Conservation (phyloP, 2,797 vertebrate genomes). For the Chiroxiphia lanceolata region DNA sequence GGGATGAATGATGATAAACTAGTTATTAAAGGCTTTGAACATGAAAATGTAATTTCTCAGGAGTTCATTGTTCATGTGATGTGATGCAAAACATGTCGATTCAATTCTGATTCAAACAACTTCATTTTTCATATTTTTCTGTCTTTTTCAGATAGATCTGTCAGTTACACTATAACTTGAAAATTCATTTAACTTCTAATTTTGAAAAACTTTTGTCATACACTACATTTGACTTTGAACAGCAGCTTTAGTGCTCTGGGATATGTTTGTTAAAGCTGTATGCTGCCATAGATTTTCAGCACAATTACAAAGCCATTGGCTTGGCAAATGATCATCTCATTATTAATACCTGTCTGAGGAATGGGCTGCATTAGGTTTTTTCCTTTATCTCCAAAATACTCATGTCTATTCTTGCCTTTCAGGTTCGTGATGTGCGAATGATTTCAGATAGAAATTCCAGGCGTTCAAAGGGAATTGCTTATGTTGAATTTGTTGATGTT, state of each 20-base stretch:
- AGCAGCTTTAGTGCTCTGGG: neutral
- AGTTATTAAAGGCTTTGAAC: neutral
- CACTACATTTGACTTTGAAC: neutral
- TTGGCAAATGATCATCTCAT: neutral
- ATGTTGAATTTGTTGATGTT: constrained; percentile 96
- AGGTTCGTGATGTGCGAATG: constrained; percentile 97
- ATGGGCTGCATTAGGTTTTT: neutral
- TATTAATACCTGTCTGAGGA: neutral
- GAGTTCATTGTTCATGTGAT: neutral
- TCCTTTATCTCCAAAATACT: neutral
- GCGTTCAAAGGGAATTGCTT: constrained; percentile 96
- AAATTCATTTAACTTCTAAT: neutral
- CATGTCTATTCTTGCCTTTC: neutral
- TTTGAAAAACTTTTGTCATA: neutral
- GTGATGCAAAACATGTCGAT: neutral
- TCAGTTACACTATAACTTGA: neutral
- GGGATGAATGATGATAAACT: neutral
- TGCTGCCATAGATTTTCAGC: neutral
- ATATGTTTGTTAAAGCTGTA: neutral
- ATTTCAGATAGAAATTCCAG: constrained; percentile 98
- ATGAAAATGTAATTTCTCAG: neutral
- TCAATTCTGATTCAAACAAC: neutral
- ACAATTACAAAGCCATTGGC: neutral
- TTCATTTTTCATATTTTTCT: neutral
- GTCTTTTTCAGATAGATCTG: neutral